These are phyloP conservation scores for Halisarca cf. caerulea DNA, from an alignment of 37 sponge, comb jelly and placozoan species.

Conservation along the genomic window DNA sequence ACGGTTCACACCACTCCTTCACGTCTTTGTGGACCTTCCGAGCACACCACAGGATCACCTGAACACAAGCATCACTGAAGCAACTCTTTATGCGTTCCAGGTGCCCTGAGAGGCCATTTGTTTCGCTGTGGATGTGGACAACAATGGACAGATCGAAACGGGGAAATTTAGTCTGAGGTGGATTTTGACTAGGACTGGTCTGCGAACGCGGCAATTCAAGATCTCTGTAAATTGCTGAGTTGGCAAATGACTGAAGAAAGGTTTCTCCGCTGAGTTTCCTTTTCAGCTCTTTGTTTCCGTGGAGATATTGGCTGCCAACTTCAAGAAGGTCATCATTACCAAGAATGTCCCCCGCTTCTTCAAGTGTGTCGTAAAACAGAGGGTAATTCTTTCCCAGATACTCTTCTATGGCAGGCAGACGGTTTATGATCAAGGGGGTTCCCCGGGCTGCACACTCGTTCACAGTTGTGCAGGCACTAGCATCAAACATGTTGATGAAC, in stretches of 20 bases:
- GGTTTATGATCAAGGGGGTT: constrained; percentile 54
- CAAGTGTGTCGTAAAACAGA: constrained; percentile 51
- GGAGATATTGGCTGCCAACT: constrained; percentile 35
- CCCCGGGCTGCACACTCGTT: constrained; percentile 49
- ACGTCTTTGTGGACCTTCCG: no score
- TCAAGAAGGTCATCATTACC: constrained; percentile 20
- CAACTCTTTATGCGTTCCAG: constrained; percentile 35
- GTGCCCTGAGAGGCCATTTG: constrained; percentile 22
- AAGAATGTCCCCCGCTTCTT: constrained; percentile 42
- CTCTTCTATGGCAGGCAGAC: constrained; percentile 57
- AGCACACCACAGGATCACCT: constrained; percentile 64
- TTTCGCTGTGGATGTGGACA: constrained; percentile 30
- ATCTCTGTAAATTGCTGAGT: constrained; percentile 36
- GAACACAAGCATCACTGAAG: constrained; percentile 15
- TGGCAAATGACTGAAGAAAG: constrained; percentile 32
- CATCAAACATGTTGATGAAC: constrained; percentile 57
- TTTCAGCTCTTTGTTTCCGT: no score
- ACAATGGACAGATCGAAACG: constrained; percentile 44
- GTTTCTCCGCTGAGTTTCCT: not conserved
- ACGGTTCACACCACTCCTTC: no score
- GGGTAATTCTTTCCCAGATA: constrained; percentile 55
- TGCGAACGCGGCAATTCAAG: constrained; percentile 52
- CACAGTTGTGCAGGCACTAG: constrained; percentile 50
- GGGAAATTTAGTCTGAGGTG: constrained; percentile 43
- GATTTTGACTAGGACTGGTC: not conserved